A percentile compares a stretch with the other conserved stretches of the same genome.
Evolutionary conservation across 2,797 vertebrate genomes (phyloP).

Genomic region (Delichon dasypus): DNA sequence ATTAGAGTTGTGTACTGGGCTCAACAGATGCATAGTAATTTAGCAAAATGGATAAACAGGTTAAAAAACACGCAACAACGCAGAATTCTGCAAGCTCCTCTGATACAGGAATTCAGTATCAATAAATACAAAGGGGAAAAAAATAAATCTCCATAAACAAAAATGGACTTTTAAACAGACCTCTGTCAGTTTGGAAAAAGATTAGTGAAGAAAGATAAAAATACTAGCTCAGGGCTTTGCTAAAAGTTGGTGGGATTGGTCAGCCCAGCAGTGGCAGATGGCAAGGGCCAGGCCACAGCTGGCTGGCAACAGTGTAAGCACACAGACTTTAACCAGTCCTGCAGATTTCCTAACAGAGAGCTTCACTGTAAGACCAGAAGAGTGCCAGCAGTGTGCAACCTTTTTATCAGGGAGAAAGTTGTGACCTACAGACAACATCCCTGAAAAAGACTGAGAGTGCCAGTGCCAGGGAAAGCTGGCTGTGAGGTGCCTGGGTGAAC

Average conservation of each 20-base stretch:
- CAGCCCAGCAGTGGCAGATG: background rate
- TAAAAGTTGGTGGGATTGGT: background rate
- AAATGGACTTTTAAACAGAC: background rate
- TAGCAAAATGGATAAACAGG: background rate
- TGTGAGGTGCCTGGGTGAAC: background rate
- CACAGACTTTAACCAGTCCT: background rate
- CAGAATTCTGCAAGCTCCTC: background rate
- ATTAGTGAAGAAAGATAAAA: background rate
- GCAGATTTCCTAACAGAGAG: background rate
- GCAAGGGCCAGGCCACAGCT: background rate
- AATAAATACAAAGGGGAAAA: background rate
- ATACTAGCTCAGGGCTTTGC: background rate
- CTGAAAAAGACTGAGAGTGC: background rate
- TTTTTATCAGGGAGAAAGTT: background rate
- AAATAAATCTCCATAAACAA: background rate
- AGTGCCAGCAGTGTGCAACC: background rate
- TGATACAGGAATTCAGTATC: background rate
- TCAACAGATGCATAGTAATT: background rate
- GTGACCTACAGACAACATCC: background rate
- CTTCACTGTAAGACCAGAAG: background rate
- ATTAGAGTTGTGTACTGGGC: background rate
- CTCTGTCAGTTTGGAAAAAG: background rate
- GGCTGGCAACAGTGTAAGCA: fast-evolving
- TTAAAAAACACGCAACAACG: background rate
- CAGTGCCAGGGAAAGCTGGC: background rate